These are phyloP conservation scores for Sebastiscus tertius DNA, from an alignment of 2,797 vertebrate genomes.

Conservation along the genomic window DNA sequence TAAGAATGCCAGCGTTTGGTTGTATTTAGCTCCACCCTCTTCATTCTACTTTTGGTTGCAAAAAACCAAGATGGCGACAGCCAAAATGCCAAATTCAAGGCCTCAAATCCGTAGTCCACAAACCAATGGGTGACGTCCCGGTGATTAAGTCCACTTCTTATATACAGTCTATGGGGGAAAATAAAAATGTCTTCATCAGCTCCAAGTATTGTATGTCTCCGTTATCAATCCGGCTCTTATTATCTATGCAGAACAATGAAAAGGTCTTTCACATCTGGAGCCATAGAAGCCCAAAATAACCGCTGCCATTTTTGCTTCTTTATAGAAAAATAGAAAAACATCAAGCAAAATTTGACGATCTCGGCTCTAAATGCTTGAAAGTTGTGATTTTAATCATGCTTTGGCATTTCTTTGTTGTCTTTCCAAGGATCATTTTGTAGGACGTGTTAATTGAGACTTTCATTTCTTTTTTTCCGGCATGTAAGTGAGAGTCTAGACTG, in stretches of 20 bases:
- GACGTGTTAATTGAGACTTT: conserved; percentile 7
- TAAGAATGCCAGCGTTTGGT: too few relatives aligned
- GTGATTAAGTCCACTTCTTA: too few relatives aligned
- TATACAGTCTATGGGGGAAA: neutral
- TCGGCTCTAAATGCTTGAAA: neutral
- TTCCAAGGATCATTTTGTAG: neutral
- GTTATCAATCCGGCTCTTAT: neutral
- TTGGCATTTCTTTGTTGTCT: neutral
- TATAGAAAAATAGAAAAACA: neutral
- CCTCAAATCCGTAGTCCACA: too few relatives aligned
- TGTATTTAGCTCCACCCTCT: too few relatives aligned
- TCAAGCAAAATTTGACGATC: neutral
- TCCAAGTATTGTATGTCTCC: neutral
- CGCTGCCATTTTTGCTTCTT: neutral
- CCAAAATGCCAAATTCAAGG: too few relatives aligned
- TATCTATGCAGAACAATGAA: neutral
- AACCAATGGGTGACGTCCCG: too few relatives aligned
- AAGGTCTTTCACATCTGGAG: neutral
- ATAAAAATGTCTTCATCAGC: neutral
- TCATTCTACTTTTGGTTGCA: too few relatives aligned
- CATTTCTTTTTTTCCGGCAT: neutral
- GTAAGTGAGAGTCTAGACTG: neutral
- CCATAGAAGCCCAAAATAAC: neutral
- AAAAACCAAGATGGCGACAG: too few relatives aligned
- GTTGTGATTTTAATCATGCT: neutral